Evolutionary conservation across 2,113 vertebrate genomes (phyloP).

Genomic region (Phaethornis superciliosus): DNA sequence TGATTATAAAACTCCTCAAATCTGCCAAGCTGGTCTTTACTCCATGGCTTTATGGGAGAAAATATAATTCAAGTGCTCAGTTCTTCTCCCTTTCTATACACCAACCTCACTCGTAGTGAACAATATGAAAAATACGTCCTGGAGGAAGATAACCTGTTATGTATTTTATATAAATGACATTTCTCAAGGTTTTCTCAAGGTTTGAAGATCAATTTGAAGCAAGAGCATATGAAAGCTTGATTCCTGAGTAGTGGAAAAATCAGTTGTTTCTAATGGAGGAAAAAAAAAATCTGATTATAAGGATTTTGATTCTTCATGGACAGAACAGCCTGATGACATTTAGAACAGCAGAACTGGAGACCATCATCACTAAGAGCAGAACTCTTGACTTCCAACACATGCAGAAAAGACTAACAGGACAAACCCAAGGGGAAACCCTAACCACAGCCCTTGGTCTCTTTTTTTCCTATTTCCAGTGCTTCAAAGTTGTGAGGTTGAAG

Average conservation of each 20-base stretch:
- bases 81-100: not conserved
- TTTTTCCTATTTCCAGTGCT: too few species aligned
- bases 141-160: not conserved
- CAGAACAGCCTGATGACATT: not conserved
- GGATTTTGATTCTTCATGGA: not conserved
- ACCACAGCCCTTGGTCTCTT: too few species aligned
- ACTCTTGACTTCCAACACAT: too few species aligned
- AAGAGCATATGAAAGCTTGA: not conserved
- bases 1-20: too few species aligned
- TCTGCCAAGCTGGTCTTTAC: not conserved
- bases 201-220: not conserved
- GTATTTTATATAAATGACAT: not conserved
- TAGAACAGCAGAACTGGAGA: not conserved
- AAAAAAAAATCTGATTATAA: not conserved
- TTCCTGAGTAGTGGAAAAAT: not conserved
- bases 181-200: not conserved
- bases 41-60: not conserved
- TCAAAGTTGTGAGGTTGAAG: too few species aligned
- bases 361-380: too few species aligned
- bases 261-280: not conserved
- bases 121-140: not conserved
- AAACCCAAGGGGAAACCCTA: too few species aligned
- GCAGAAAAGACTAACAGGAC: too few species aligned
- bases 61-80: not conserved
- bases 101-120: not conserved